Percentiles rank a stretch among this genome's conserved stretches.
phyloP scores from a whole-genome alignment of 2,888 invertebrate species.

The Archaeoteleia sp. region DNA sequence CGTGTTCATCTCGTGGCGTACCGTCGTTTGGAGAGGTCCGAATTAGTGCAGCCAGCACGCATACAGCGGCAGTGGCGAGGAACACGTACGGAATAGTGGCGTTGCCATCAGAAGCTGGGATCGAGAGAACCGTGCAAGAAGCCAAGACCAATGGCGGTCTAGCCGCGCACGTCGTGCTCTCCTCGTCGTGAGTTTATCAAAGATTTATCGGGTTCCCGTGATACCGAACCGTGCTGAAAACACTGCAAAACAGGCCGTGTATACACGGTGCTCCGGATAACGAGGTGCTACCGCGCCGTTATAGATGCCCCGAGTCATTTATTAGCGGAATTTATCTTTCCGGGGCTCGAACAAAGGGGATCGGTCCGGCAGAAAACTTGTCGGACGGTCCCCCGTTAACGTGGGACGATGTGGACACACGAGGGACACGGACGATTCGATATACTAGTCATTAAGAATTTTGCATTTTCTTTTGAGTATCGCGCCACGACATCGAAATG shows the following conservation, averaged over 20 bases:
- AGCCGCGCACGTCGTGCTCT: slow-evolving; percentile 41
- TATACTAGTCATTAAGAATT: slow-evolving; percentile 52
- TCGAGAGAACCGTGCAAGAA: slow-evolving; percentile 26
- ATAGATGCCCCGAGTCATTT: slow-evolving; percentile 70
- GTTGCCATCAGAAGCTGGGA: slow-evolving; percentile 42
- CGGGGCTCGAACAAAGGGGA: slow-evolving; percentile 60
- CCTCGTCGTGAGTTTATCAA: slow-evolving; percentile 57
- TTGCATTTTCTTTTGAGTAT: slow-evolving; percentile 53
- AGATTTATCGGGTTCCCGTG: slow-evolving; percentile 72
- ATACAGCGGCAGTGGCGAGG: background rate
- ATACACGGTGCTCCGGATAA: slow-evolving; percentile 66
- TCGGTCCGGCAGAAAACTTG: slow-evolving; percentile 52
- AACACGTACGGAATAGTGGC: slow-evolving; percentile 26
- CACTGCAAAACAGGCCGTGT: slow-evolving; percentile 70
- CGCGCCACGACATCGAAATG: slow-evolving; percentile 34
- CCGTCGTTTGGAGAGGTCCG: slow-evolving; percentile 14
- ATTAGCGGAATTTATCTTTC: slow-evolving; percentile 66
- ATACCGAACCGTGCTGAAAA: slow-evolving; percentile 72
- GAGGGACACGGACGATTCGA: slow-evolving; percentile 30
- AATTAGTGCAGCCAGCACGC: slow-evolving; percentile 34
- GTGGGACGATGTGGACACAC: slow-evolving; percentile 36
- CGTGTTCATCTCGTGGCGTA: slow-evolving; percentile 65
- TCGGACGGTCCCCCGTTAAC: slow-evolving; percentile 28
- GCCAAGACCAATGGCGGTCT: slow-evolving; percentile 41
- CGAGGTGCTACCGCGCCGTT: slow-evolving; percentile 73